Percentiles rank a stretch among this genome's conserved stretches.
Conservation (phyloP, 2,797 vertebrate species). For the Cirrhinus molitorella region DNA sequence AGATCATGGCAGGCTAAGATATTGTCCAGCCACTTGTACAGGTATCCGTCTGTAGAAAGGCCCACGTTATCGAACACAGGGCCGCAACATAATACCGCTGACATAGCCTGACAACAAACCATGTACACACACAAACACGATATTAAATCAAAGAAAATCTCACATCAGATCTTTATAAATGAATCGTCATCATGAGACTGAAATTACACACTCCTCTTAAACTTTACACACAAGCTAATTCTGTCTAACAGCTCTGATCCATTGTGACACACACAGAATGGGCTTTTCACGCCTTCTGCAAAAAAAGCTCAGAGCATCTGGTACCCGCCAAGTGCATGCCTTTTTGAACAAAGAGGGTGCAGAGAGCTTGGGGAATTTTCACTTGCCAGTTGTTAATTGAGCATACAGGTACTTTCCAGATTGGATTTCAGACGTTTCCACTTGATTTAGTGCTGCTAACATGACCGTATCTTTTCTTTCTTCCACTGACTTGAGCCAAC, state of each 20-base stretch:
- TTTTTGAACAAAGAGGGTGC: constrained; percentile 18
- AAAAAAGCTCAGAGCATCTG: background rate
- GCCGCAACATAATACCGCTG: constrained; percentile 96
- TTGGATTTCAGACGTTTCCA: constrained; percentile 23
- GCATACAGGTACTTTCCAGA: constrained; percentile 23
- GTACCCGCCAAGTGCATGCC: constrained; percentile 1
- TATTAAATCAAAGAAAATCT: background rate
- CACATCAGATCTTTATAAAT: background rate
- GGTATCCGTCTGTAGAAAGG: constrained; percentile 96
- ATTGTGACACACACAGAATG: background rate
- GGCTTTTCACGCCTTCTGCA: background rate
- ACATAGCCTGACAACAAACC: constrained; percentile 88
- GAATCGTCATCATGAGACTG: too few relatives aligned
- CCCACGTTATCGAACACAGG: constrained; percentile 99
- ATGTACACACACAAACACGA: constrained; percentile 25
- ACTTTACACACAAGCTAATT: background rate
- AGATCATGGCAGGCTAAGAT: constrained; percentile 98
- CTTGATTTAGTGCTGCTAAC: background rate
- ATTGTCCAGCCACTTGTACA: constrained; percentile 99
- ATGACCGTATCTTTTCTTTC: constrained; percentile 2
- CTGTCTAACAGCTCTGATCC: background rate
- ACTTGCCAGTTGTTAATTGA: background rate
- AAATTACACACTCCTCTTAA: background rate
- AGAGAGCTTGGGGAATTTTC: constrained; percentile 11
- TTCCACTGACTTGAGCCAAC: background rate